phyloP scores from a whole-genome alignment of 2,888 invertebrate genomes.

The Timema cristinae region DNA sequence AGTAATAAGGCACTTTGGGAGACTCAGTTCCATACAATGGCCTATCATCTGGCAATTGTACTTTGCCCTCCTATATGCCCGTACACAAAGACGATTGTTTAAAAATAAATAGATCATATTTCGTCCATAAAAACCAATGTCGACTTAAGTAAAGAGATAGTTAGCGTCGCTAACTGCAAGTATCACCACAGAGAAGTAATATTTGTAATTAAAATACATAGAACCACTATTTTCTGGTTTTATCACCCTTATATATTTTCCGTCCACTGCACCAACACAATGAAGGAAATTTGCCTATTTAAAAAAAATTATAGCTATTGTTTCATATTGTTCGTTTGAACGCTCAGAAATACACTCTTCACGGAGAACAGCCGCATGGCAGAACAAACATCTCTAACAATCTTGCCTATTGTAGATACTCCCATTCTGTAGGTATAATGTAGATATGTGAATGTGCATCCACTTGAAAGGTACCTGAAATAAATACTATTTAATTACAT shows the following conservation, averaged over 20 bases:
- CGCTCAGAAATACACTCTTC: no score
- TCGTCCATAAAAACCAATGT: slow-evolving; percentile 22
- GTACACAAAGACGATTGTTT: not conserved
- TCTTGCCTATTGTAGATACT: slow-evolving; percentile 31
- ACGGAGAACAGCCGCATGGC: slow-evolving; percentile 32
- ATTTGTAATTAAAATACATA: slow-evolving; percentile 33
- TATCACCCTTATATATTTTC: slow-evolving; percentile 32
- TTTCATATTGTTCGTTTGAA: no score
- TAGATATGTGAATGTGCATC: slow-evolving; percentile 34
- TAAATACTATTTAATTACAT: no score
- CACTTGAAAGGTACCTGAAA: slow-evolving; percentile 34
- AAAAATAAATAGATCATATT: slow-evolving; percentile 18
- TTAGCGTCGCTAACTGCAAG: slow-evolving; percentile 29
- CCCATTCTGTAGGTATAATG: slow-evolving; percentile 33
- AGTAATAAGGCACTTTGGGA: slow-evolving; percentile 20
- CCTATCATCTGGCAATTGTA: slow-evolving; percentile 7
- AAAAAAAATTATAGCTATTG: no score
- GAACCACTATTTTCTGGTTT: slow-evolving; percentile 33
- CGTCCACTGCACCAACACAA: slow-evolving; percentile 34
- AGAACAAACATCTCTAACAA: slow-evolving; percentile 33
- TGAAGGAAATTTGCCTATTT: slow-evolving; percentile 34
- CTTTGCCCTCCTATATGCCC: not conserved
- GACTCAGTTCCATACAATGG: slow-evolving; percentile 12
- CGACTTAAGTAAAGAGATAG: slow-evolving; percentile 27
- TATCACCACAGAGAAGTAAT: slow-evolving; percentile 28